phyloP scores from a whole-genome alignment of 92 coral and sea anemone species.

The Parazoanthus darwini region DNA sequence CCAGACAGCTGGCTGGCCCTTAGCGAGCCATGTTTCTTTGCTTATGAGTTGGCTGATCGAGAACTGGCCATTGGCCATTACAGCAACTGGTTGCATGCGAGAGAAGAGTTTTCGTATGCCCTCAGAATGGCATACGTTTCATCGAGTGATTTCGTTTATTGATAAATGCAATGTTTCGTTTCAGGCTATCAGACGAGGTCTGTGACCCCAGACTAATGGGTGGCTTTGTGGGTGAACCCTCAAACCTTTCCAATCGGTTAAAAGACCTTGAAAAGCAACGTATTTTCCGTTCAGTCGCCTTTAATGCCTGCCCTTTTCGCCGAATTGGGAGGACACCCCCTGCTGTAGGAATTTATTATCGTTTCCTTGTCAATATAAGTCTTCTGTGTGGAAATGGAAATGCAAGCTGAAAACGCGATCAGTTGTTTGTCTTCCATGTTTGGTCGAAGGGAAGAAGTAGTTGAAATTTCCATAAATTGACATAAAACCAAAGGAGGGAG shows the following conservation, averaged over 20 bases:
- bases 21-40: not conserved
- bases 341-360: too few relatives aligned
- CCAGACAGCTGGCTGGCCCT: not conserved
- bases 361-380: not conserved
- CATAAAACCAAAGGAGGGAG: not conserved
- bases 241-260: conserved; percentile 24
- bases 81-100: not conserved
- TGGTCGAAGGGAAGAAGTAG: not conserved
- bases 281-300: not conserved
- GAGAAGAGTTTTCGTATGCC: not conserved
- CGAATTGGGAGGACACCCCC: not conserved
- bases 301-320: not conserved
- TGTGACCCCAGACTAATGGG: conserved; percentile 40
- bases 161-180: not conserved
- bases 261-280: conserved; percentile 4
- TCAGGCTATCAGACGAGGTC: conserved; percentile 43
- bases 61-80: not conserved
- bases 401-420: not conserved
- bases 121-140: not conserved
- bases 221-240: conserved; percentile 35
- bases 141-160: conserved; percentile 13
- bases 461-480: not conserved
- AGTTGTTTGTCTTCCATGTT: not conserved
- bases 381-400: not conserved
- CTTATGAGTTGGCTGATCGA: not conserved